A percentile compares a stretch with the other conserved stretches of the same genome.
phyloP scores from a whole-genome alignment of 2,113 vertebrate species.

The Pelobates fuscus region DNA sequence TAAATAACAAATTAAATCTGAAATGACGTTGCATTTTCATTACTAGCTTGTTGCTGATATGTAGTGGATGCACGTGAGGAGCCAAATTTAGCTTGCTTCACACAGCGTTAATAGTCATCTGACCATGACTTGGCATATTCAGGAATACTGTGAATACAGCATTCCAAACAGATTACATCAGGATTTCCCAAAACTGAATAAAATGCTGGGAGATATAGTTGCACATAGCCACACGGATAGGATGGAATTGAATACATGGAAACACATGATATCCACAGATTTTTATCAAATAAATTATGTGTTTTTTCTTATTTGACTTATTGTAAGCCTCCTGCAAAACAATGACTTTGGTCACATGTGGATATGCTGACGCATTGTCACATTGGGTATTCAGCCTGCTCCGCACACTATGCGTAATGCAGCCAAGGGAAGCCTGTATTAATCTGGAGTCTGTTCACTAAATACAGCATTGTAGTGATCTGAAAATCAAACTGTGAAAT shows the following conservation, averaged over 20 bases:
- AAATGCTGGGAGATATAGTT: slow-evolving; percentile 11
- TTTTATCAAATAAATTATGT: slow-evolving; percentile 16
- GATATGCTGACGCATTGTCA: not conserved
- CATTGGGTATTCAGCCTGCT: too few relatives aligned
- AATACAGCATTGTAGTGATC: too few relatives aligned
- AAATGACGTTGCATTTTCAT: not conserved
- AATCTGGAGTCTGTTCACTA: too few relatives aligned
- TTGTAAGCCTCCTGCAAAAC: not conserved
- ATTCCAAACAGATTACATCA: not conserved
- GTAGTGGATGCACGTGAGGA: slow-evolving; percentile 45
- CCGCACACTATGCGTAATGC: too few relatives aligned
- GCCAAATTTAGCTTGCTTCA: slow-evolving; percentile 39
- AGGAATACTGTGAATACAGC: not conserved
- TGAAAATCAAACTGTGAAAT: too few relatives aligned
- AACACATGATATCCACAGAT: not conserved
- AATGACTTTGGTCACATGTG: not conserved
- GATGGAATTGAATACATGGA: slow-evolving; percentile 35
- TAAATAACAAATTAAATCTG: not conserved
- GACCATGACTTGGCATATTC: slow-evolving; percentile 37
- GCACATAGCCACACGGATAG: too few relatives aligned
- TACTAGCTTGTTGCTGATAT: not conserved
- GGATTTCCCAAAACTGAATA: not conserved
- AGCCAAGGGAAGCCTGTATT: too few relatives aligned
- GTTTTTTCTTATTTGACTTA: not conserved
- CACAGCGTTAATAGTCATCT: not conserved